Base-by-base conservation (phyloP, 2,113 vertebrate species). In the Bungarus multicinctus region DNA sequence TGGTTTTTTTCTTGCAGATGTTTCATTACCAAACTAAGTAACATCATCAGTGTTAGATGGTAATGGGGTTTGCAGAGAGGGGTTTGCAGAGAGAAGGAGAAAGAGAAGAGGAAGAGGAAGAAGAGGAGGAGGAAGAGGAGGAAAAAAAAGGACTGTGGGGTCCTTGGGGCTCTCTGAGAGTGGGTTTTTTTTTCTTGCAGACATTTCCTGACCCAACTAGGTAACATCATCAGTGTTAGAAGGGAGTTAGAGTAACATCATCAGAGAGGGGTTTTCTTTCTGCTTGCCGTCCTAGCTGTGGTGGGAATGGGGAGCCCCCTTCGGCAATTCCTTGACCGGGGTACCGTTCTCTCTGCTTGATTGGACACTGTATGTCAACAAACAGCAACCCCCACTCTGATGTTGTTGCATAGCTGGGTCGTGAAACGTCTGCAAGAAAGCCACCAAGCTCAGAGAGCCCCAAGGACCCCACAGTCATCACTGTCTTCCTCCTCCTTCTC, bases 121-220 rank as follows among this genome's bases (percentile, higher is more conserved):
- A 55, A 0, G 18, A 55, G 1, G 18, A 55, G 1, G 4, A 20
- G 0, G 54, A 55, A 0, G 18, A 55, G 1, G 18, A 55, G 1
- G 4, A 20, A n/a, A n/a, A n/a, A n/a, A n/a, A n/a, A n/a, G 0
- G 54, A 55, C 18, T 55, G 18, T 55, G 57, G 25, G 25, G 7
- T 60, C 57, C 8, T 27, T 3, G 58, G 9, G 27, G 8, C 27
- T 30, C 58, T 30, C 27, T 1, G 2, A 27, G 25, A 0, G 0
- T 25, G 25, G 25, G n/a, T n/a, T n/a, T 1, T 25, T 9, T 1
- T 60, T 64, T 12, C 58, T 11, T 64, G 27, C 58, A 64, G 58
- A 64, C 9, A 0, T 64, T 30, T 30, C 58, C 27, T 64, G 27
- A 64, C 27, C 27, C 27, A 64, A 1, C 58, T 64, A 30, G 27